Evolutionary conservation across 2,888 invertebrate genomes (phyloP), one percentile per base, ranked within the genome.

Genomic region (Eilema caniola): DNA sequence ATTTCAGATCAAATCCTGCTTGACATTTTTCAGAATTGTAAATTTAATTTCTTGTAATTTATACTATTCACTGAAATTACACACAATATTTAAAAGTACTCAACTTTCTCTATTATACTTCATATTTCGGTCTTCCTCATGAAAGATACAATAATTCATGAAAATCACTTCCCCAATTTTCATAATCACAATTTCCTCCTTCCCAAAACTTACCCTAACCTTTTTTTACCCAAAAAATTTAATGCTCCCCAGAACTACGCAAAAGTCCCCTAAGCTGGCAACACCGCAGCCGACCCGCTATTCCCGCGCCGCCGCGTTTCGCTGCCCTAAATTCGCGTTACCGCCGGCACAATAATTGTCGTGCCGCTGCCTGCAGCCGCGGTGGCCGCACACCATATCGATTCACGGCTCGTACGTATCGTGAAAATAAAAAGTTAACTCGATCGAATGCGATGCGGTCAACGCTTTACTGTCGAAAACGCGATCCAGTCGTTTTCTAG

Each of bases 391-490:
- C 90, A 83, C 83, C 88, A 88, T 90, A 94, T 94, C 93, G 94
- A 94, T 94, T 92, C 81, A 77, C 78, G 76, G 81, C 88, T 85
- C 87, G 87, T 86, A 89, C 90, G 85, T 90, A 89, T 87, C 90
- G 91, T 92, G 90, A 92, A 92, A 93, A 90, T 92, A 90, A 93
- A 93, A 94, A 93, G 88, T 93, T 92, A 91, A 92, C 92, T 90
- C 93, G 90, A 92, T 92, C 91, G 90, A 92, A 92, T 92, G 86
- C 90, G 90, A 89, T 93, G 92, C 93, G 92, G 93, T 90, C 92
- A 88, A 90, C 87, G 88, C 83, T 88, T 88, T 85, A 80, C 86
- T 85, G 85, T 83, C 81, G 84, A 88, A 89, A 90, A 90, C 92
- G 90, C 90, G 88, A 89, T 88, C 85, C 86, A 84, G 79, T 75